phyloP scores from a whole-genome alignment of 2,113 vertebrate genomes.

The Brachypodius melanocephalos region DNA sequence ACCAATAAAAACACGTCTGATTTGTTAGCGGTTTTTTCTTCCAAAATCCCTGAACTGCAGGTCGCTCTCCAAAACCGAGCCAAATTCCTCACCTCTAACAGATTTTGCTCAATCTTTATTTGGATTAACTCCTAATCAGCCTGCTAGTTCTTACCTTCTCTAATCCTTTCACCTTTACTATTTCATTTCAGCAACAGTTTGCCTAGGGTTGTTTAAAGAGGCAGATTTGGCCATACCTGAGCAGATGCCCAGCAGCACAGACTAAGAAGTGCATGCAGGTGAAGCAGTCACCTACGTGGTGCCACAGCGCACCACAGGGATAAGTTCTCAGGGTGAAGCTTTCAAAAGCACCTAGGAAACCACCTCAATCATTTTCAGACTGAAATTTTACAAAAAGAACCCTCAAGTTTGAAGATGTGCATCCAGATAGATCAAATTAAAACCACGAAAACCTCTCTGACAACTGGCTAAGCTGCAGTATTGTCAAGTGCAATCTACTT shows the following conservation, averaged over 20 bases:
- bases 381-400: background rate
- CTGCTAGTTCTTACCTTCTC: background rate
- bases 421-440: background rate
- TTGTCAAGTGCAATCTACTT: background rate
- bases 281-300: accelerated
- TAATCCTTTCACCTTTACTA: background rate
- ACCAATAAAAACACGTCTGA: background rate
- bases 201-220: background rate
- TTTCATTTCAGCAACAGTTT: background rate
- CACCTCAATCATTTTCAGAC: background rate
- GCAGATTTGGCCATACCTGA: background rate
- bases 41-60: background rate
- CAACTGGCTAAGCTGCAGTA: background rate
- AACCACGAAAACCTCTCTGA: background rate
- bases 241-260: background rate
- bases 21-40: background rate
- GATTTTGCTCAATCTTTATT: background rate
- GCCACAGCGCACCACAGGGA: background rate
- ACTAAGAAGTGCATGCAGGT: background rate
- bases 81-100: background rate
- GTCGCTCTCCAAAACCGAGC: background rate
- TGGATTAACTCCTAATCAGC: background rate
- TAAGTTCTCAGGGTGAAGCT: background rate
- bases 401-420: background rate
- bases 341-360: background rate